Base-by-base conservation (phyloP, 2,888 invertebrate species). In the Acrobeloides nanus region DNA sequence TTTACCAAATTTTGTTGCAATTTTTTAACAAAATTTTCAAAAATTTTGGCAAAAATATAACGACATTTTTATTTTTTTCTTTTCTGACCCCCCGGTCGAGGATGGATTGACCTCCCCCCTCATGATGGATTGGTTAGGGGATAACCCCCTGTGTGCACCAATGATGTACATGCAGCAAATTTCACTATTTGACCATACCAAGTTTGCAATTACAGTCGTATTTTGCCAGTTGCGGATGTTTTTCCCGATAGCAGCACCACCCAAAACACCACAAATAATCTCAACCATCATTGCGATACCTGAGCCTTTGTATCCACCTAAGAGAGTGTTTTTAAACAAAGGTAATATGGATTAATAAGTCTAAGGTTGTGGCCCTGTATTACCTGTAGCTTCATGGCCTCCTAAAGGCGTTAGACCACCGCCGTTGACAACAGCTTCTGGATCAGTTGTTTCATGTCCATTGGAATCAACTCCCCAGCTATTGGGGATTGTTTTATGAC, bases 251-350 rank as follows among this genome's bases (percentile, higher is more conserved):
- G 81, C 77, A 0, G 83, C 75, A 6, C 82, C 83, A 77, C 71
- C 64, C 49, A 85, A 78, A 21, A 90, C 81, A 15, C 89, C 90
- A 68, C 85, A 85, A 47, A 92, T 81, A 10, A 55, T 18, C 68
- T 92, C 92, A 1, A 89, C 88, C 81, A 89, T 81, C 49, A 85
- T 81, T 0, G 82, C 83, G 5, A 90, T 75, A 0, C 89, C 89
- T 63, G 82, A 88, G 0, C 90, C 89, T 74, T 90, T 90, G 77
- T 87, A 89, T 2, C 89, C 87, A 2, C 76, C 74, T 59, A 68
- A 38, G n/a, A n/a, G n/a, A n/a, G n/a, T n/a, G n/a, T n/a, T n/a
- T n/a, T n/a, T n/a, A n/a, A n/a, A n/a, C n/a, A n/a, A n/a, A n/a
- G n/a, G n/a, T n/a, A n/a, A n/a, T n/a, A n/a, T n/a, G n/a, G n/a